Percentiles rank a stretch among this genome's conserved stretches.
These are phyloP conservation scores for Chironomus tentans DNA, from an alignment of 2,888 invertebrate genomes.

Conservation along the genomic window DNA sequence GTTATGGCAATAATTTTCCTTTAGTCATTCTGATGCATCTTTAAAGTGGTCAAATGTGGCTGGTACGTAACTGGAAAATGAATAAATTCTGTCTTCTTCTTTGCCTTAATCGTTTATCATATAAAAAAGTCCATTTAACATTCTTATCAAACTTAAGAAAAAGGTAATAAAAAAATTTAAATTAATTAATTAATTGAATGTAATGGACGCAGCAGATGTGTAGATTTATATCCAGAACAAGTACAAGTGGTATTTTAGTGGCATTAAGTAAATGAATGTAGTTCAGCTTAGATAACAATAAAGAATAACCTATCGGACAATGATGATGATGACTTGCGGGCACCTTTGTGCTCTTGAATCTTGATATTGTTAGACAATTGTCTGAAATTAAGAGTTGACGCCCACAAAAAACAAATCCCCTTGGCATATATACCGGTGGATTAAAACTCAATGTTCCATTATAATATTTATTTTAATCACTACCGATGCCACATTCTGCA, in stretches of 20 bases:
- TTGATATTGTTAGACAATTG: constrained; percentile 6
- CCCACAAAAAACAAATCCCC: not conserved
- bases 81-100: not conserved
- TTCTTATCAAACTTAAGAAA: no score
- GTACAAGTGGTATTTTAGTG: not conserved
- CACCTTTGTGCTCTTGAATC: not conserved
- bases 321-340: constrained; percentile 10
- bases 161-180: no score
- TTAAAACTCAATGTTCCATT: not conserved
- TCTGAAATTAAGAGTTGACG: constrained; percentile 15
- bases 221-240: no score
- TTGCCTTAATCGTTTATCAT: no score
- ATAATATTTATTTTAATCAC: constrained; percentile 11
- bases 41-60: not conserved
- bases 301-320: not conserved
- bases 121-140: no score
- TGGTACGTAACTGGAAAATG: not conserved
- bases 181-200: no score
- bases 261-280: not conserved
- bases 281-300: not conserved
- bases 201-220: no score
- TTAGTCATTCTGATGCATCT: not conserved
- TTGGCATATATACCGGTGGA: not conserved
- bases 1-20: not conserved
- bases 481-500: not conserved